Percentiles rank a stretch among this genome's conserved stretches.
phyloP scores from a whole-genome alignment of 2,113 vertebrate genomes.

The Podiceps cristatus region DNA sequence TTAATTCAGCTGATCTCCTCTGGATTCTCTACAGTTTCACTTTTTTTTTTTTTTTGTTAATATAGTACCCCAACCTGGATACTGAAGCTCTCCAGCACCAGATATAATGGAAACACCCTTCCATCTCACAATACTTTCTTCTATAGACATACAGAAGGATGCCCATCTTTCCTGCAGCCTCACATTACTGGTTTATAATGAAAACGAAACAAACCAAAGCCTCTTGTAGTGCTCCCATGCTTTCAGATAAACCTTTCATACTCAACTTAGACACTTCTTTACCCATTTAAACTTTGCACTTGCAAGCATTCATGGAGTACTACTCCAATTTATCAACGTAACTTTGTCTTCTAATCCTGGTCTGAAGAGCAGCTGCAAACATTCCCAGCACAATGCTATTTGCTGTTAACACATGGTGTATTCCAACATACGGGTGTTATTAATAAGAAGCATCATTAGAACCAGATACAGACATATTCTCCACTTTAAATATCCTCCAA shows the following conservation, averaged over 20 bases:
- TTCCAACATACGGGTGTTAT: neutral
- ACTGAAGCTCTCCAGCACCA: neutral
- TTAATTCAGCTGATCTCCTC: neutral
- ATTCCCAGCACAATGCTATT: neutral
- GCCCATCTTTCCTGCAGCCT: neutral
- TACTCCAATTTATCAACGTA: neutral
- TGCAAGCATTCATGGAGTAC: neutral
- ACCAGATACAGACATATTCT: neutral
- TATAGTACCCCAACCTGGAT: neutral
- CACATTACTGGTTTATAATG: neutral
- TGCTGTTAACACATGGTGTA: neutral
- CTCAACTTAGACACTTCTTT: neutral
- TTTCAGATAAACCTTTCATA: neutral
- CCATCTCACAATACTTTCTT: neutral
- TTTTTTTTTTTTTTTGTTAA: neutral
- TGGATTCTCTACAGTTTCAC: neutral
- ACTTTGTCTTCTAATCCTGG: neutral
- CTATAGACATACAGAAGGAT: neutral
- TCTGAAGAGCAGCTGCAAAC: neutral
- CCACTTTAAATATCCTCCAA: neutral
- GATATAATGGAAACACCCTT: neutral
- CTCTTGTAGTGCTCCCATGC: rapidly evolving
- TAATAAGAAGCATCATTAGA: neutral
- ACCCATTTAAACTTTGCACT: neutral
- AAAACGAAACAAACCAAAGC: neutral